These are phyloP conservation scores for Volucella inanis DNA, from an alignment of 2,888 invertebrate genomes.

Conservation along the genomic window DNA sequence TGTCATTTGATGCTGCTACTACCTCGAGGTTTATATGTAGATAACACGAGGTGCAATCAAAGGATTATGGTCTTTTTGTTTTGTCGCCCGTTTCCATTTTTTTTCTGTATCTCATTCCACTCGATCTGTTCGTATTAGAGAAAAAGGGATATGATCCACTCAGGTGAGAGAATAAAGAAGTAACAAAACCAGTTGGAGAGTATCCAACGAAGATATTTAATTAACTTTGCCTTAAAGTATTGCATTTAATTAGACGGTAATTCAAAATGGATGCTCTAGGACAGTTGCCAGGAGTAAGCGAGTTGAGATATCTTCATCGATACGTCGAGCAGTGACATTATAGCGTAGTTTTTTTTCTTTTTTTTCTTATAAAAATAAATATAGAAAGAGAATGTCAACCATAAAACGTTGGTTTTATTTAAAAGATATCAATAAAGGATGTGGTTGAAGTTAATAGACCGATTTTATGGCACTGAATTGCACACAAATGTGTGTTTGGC, in stretches of 20 bases:
- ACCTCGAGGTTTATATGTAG: conserved; percentile 45
- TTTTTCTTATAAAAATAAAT: no score
- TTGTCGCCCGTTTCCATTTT: conserved; percentile 1
- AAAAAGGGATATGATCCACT: conserved; percentile 1
- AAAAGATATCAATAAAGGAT: no score
- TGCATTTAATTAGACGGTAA: conserved; percentile 61
- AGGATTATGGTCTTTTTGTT: conserved; percentile 25
- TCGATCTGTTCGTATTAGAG: neutral
- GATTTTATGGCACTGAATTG: no score
- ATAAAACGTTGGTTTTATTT: conserved; percentile 8
- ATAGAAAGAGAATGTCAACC: neutral
- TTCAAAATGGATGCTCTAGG: conserved; percentile 38
- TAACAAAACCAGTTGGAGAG: conserved; percentile 7
- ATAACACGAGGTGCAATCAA: conserved; percentile 49
- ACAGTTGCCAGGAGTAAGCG: neutral
- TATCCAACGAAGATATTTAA: conserved; percentile 36
- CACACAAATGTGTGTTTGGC: no score
- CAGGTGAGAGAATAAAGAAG: neutral
- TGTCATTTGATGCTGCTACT: conserved; percentile 49
- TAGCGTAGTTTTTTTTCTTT: no score
- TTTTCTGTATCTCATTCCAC: neutral
- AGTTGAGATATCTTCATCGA: no score
- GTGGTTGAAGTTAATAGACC: no score
- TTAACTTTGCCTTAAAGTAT: conserved; percentile 51
- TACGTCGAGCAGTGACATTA: neutral